Percentiles rank a stretch among this genome's conserved stretches.
Conservation (phyloP, 2,888 invertebrate species). For the Nephrocerus scutellatus region DNA sequence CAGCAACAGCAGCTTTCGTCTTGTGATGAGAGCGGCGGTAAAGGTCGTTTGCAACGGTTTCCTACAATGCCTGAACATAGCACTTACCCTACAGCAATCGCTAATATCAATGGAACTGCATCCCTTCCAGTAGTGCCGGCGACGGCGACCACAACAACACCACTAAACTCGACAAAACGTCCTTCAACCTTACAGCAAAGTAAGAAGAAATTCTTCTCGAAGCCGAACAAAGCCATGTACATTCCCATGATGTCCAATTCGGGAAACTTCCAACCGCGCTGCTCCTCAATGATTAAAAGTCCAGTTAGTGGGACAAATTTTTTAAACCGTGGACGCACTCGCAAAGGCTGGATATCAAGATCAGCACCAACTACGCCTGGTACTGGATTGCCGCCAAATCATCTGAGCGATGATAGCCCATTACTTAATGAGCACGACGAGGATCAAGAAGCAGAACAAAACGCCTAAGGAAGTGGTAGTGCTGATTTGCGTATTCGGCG, state of each 20-base stretch:
- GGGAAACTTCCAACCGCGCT: conserved; percentile 23
- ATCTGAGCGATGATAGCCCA: conserved; percentile 61
- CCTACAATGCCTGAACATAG: conserved; percentile 27
- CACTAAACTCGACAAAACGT: conserved; percentile 23
- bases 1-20: conserved; percentile 9
- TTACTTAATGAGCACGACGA: conserved; percentile 54
- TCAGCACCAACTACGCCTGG: conserved; percentile 76
- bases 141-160: conserved; percentile 5
- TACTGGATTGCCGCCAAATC: conserved; percentile 56
- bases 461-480: conserved; percentile 25
- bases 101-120: conserved; percentile 31
- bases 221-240: conserved; percentile 62
- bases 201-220: conserved; percentile 49
- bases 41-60: conserved; percentile 20
- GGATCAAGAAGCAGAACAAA: conserved; percentile 43
- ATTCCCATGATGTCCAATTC: conserved; percentile 54
- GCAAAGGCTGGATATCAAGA: conserved; percentile 60
- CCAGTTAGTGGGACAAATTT: conserved; percentile 42
- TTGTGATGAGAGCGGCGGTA: neutral
- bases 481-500: too few relatives aligned
- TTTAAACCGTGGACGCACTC: conserved; percentile 43
- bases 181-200: conserved; percentile 38
- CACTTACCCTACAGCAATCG: conserved; percentile 16
- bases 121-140: conserved; percentile 16
- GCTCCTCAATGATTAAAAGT: conserved; percentile 41